Base-by-base conservation (phyloP, 2,888 invertebrate species). In the Dryococelus australis region DNA sequence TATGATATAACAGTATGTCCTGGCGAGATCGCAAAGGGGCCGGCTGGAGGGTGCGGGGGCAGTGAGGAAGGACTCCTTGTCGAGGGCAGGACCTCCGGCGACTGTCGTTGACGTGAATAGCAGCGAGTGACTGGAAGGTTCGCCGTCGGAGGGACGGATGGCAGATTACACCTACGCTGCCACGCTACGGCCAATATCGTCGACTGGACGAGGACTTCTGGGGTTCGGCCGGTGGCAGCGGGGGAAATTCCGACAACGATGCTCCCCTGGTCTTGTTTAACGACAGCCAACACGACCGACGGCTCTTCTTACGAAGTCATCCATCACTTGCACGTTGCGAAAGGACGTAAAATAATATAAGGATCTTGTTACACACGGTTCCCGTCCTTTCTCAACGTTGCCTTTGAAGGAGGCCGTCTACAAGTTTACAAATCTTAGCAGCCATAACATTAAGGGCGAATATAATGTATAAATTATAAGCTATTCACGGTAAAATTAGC, bases 51-150 rank as follows among this genome's bases (percentile, higher is more conserved):
- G 65, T 65, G 65, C 13, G 51, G 51, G 51, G 51, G 51, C 35
- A 35, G 20, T 51, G 51, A 51, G 12, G 51, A n/a, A n/a, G 65
- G 65, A 20, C 65, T 65, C 65, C 24, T 65, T 65, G 24, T 65
- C 24, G 65, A n/a, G 65, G 24, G 8, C 65, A 20, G n/a, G 65
- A n/a, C 10, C 65, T 8, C 20, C n/a, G 20, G n/a, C 16, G 65
- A 65, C 65, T n/a, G 65, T n/a, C 65, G 65, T 65, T n/a, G 65
- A 65, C 65, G 24, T 65, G 65, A 65, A 65, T n/a, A n/a, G 65
- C 65, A 8, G 13, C 24, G 65, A 65, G 65, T 65, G 12, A 16
- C 20, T 0, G n/a, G 65, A 20, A n/a, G 65, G 65, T 24, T 16
- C n/a, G n/a, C 8, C 10, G n/a, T n/a, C 10, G 1, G 65, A 65